Percentiles rank a stretch among this genome's conserved stretches.
Evolutionary conservation across 1,140 invertebrate genomes (phyloP).

Genomic region (Dinothrombium tinctorium): DNA sequence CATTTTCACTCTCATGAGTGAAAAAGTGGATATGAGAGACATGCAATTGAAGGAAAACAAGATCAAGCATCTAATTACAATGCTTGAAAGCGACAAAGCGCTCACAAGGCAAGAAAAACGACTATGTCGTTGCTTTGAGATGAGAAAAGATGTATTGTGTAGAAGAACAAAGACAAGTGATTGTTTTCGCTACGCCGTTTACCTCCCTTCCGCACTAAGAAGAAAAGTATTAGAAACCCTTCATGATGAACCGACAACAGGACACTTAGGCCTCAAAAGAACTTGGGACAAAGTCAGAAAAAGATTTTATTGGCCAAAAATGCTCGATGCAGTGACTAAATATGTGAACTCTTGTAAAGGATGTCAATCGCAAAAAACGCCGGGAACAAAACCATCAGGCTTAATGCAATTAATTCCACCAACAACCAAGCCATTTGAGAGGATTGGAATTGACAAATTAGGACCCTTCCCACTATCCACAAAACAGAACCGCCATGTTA

Average conservation of each 20-base stretch:
- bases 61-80: too few species aligned
- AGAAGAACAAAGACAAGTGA: background rate
- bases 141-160: too few species aligned
- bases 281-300: slow-evolving; percentile 9
- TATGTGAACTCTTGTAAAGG: slow-evolving; percentile 12
- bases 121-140: too few species aligned
- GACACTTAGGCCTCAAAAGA: slow-evolving; percentile 14
- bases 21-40: too few species aligned
- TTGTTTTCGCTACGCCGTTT: too few species aligned
- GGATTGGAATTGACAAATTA: slow-evolving; percentile 18
- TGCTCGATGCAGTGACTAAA: slow-evolving; percentile 6
- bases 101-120: too few species aligned
- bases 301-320: slow-evolving; percentile 14
- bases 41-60: too few species aligned
- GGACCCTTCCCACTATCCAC: slow-evolving; percentile 15
- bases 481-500: slow-evolving; percentile 16
- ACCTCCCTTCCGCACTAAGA: background rate
- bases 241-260: slow-evolving; percentile 12
- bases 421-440: slow-evolving; percentile 14
- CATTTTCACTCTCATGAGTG: too few species aligned
- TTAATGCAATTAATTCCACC: slow-evolving; percentile 7
- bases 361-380: slow-evolving; percentile 13
- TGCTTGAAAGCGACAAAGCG: too few species aligned
- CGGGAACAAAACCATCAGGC: slow-evolving; percentile 2
- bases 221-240: background rate